A percentile compares a stretch with the other conserved stretches of the same genome.
These are phyloP conservation scores for Asarcornis scutulata DNA, from an alignment of 2,113 vertebrate species.

Conservation along the genomic window DNA sequence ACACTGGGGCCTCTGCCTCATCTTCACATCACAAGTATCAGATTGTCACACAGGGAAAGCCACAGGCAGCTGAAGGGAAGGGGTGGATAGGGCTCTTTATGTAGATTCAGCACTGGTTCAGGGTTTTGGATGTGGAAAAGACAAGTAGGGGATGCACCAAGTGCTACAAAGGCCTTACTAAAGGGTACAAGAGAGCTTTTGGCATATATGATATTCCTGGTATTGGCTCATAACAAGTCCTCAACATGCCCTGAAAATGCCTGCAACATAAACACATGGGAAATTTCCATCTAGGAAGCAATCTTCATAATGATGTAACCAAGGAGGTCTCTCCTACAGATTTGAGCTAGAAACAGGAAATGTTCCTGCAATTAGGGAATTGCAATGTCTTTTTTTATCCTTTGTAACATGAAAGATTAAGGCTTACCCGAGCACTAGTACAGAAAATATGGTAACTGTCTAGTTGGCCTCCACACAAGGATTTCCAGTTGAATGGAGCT, in stretches of 20 bases:
- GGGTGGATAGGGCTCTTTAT: background rate
- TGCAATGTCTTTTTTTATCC: background rate
- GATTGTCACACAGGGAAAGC: background rate
- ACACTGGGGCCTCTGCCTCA: background rate
- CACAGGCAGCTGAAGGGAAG: background rate
- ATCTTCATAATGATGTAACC: background rate
- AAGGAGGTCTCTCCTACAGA: background rate
- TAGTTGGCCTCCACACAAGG: background rate
- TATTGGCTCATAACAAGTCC: background rate
- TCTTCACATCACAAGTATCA: background rate
- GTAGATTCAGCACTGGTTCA: background rate
- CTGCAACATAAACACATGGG: background rate
- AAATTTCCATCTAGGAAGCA: background rate
- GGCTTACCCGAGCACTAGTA: background rate
- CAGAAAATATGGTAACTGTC: background rate
- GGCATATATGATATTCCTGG: background rate
- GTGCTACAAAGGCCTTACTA: background rate
- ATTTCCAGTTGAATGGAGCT: background rate
- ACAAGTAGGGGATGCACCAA: background rate
- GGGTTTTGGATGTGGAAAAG: background rate
- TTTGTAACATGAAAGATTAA: background rate
- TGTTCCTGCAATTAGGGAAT: background rate
- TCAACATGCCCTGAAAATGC: background rate
- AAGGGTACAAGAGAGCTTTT: background rate
- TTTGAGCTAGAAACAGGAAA: background rate